These are phyloP conservation scores for Esperia sulphurella DNA, from an alignment of 2,888 invertebrate genomes.

Conservation along the genomic window DNA sequence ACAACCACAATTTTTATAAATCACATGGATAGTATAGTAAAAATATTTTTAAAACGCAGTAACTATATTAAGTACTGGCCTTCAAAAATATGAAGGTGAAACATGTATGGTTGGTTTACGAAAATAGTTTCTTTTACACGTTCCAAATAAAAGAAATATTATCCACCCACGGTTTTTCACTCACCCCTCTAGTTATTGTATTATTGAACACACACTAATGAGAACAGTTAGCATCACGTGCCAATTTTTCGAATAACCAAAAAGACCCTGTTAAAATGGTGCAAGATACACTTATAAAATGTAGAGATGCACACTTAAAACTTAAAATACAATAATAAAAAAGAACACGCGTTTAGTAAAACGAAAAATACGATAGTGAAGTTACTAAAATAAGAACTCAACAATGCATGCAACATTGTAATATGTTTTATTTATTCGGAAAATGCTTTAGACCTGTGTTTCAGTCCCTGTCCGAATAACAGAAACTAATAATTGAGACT, in stretches of 20 bases:
- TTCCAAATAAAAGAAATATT: constrained; percentile 57
- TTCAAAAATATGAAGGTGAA: constrained; percentile 34
- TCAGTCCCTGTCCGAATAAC: no score
- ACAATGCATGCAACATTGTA: not conserved
- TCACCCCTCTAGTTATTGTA: constrained; percentile 34
- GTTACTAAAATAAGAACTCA: not conserved
- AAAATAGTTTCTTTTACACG: constrained; percentile 57
- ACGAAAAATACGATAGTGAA: not conserved
- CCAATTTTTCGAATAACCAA: constrained; percentile 54
- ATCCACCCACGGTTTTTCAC: constrained; percentile 17
- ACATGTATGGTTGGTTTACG: constrained; percentile 28
- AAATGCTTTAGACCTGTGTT: no score
- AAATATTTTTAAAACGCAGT: constrained; percentile 44
- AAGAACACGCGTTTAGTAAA: constrained; percentile 13
- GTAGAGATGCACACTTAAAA: constrained; percentile 37
- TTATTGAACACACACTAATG: constrained; percentile 38
- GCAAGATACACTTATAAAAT: constrained; percentile 33
- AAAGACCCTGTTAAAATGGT: constrained; percentile 61
- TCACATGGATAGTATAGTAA: constrained; percentile 39
- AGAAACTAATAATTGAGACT: no score
- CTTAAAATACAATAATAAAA: constrained; percentile 26
- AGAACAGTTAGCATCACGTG: constrained; percentile 43
- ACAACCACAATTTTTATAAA: constrained; percentile 36
- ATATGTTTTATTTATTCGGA: no score
- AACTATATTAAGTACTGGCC: constrained; percentile 49